Conservation (phyloP, 2,113 vertebrate genomes). For the Nothocercus nigrocapillus region DNA sequence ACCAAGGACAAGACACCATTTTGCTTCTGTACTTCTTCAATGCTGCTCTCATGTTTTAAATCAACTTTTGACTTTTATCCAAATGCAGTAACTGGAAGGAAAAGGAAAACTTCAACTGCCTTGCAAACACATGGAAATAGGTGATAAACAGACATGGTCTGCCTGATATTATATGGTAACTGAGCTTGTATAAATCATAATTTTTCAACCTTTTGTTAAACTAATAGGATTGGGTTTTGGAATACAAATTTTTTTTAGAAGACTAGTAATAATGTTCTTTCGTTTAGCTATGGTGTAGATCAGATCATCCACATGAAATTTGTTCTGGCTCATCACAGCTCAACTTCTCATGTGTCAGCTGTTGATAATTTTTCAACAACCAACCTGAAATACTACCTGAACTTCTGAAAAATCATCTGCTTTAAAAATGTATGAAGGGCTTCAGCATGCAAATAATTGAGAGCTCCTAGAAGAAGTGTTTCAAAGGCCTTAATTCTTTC, state of each 20-base stretch:
- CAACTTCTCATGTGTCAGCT: conserved; percentile 51
- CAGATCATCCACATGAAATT: conserved; percentile 54
- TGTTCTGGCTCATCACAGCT: conserved; percentile 44
- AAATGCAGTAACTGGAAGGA: conserved; percentile 54
- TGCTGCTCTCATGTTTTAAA: conserved; percentile 72
- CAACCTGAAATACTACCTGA: not conserved
- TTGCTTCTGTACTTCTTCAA: conserved; percentile 63
- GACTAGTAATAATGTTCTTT: conserved; percentile 55
- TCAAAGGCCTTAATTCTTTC: not conserved
- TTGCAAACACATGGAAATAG: conserved; percentile 70
- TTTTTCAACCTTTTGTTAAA: conserved; percentile 72
- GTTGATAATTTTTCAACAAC: conserved; percentile 59
- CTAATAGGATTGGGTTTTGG: conserved; percentile 52
- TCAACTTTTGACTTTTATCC: conserved; percentile 64
- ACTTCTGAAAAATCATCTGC: not conserved
- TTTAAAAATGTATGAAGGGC: not conserved
- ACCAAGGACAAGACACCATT: conserved; percentile 17
- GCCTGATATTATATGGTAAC: conserved; percentile 35
- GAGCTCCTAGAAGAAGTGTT: not conserved
- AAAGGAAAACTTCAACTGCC: conserved; percentile 52
- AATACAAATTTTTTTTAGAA: conserved; percentile 53
- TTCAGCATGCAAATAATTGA: not conserved
- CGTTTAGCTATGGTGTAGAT: conserved; percentile 41
- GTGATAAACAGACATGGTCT: conserved; percentile 67
- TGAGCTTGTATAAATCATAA: conserved; percentile 54